Evolutionary conservation across 2,888 invertebrate genomes (phyloP).

Genomic region (Pycnomerus fuliginosus): DNA sequence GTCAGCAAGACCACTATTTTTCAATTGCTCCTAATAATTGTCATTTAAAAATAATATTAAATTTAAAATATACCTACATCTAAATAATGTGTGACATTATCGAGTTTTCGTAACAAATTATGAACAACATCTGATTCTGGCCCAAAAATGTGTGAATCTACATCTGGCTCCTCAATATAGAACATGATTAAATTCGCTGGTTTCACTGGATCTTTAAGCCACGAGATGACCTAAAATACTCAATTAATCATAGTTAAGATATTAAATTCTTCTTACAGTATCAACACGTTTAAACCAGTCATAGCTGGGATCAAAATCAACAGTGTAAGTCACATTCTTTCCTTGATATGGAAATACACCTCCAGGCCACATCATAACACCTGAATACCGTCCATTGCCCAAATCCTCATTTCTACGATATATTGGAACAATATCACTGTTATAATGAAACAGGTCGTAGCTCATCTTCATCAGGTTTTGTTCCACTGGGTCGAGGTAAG

Average conservation of each 20-base stretch:
- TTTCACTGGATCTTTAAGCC: conserved; percentile 58
- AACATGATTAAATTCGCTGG: conserved; percentile 69
- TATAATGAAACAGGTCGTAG: conserved; percentile 58
- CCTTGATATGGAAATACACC: conserved; percentile 56
- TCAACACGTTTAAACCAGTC: conserved; percentile 60
- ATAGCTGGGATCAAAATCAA: conserved; percentile 49
- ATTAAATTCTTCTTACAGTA: conserved; percentile 41
- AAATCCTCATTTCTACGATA: conserved; percentile 61
- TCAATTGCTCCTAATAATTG: conserved; percentile 56
- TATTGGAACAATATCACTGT: conserved; percentile 58
- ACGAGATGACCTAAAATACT: conserved; percentile 54
- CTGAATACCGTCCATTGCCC: conserved; percentile 58
- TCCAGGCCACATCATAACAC: conserved; percentile 73
- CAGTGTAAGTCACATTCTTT: conserved; percentile 52
- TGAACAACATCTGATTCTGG: conserved; percentile 52
- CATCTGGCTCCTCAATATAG: conserved; percentile 72
- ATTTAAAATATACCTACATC: conserved; percentile 40
- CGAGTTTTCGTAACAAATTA: conserved; percentile 53
- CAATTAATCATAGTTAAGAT: not conserved
- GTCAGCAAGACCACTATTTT: too few relatives aligned
- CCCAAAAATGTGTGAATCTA: conserved; percentile 62
- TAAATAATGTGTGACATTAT: conserved; percentile 60
- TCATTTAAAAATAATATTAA: conserved; percentile 41
- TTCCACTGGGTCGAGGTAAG: conserved; percentile 62
- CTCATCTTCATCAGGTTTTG: conserved; percentile 36